Evolutionary conservation across 1,140 invertebrate species (phyloP).

Genomic region (Drosophila persimilis): DNA sequence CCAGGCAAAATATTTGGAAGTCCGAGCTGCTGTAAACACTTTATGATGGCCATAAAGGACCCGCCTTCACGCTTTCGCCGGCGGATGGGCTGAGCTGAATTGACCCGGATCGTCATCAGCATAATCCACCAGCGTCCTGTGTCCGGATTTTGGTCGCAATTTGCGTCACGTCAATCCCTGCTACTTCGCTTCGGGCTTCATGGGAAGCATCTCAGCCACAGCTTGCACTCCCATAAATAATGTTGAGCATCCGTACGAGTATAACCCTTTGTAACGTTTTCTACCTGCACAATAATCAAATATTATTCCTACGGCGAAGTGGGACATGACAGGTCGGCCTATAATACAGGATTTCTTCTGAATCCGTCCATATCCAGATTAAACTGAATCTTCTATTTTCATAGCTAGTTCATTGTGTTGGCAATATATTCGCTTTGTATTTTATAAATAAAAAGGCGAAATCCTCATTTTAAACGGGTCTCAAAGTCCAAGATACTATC

Average conservation of each 20-base stretch:
- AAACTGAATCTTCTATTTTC: too few relatives aligned
- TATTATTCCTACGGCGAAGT: slow-evolving; percentile 1
- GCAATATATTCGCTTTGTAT: too few relatives aligned
- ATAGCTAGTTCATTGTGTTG: too few relatives aligned
- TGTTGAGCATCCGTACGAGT: background rate
- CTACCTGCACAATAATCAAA: slow-evolving; percentile 40
- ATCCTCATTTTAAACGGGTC: too few relatives aligned
- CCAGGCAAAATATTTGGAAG: slow-evolving; percentile 74
- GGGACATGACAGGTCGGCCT: too few relatives aligned
- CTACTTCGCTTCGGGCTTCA: slow-evolving; percentile 17
- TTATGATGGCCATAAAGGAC: slow-evolving; percentile 65
- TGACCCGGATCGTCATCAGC: slow-evolving; percentile 37
- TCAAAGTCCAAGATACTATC: too few relatives aligned
- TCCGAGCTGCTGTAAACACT: slow-evolving; percentile 53
- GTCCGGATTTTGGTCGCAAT: slow-evolving; percentile 30
- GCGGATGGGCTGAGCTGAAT: slow-evolving; percentile 17
- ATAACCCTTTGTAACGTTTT: slow-evolving; percentile 49
- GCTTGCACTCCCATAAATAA: slow-evolving; percentile 62
- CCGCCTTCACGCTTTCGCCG: slow-evolving; percentile 71
- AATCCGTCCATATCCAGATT: too few relatives aligned
- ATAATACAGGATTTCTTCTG: too few relatives aligned
- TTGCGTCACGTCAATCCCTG: slow-evolving; percentile 62
- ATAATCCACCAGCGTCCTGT: slow-evolving; percentile 29
- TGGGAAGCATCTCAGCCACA: slow-evolving; percentile 14
- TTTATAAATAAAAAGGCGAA: too few relatives aligned